Evolutionary conservation across 2,888 invertebrate species (phyloP).

Genomic region (Achlya flavicornis): DNA sequence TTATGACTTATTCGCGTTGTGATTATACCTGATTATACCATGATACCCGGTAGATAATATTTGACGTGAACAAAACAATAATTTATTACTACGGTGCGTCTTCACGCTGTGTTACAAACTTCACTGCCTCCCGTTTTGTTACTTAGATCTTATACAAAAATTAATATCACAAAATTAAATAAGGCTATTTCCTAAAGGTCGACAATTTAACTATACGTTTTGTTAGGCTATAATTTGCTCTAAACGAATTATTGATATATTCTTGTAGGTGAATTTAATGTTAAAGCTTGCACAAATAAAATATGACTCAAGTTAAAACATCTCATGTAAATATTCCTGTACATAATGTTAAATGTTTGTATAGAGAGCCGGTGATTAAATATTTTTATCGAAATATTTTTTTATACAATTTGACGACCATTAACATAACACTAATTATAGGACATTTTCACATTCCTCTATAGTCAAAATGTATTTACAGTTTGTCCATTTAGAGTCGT

Average conservation of each 20-base stretch:
- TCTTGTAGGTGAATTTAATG: conserved; percentile 12
- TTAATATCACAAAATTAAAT: neutral
- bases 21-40: conserved; percentile 4
- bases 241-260: neutral
- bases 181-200: neutral
- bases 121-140: conserved; percentile 8
- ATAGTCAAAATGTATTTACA: conserved; percentile 31
- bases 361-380: conserved; percentile 67
- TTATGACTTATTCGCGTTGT: conserved; percentile 9
- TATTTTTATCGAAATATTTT: conserved; percentile 79
- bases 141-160: neutral
- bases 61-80: conserved; percentile 4
- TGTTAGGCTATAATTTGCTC: neutral
- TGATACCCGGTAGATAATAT: neutral
- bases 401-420: conserved; percentile 59
- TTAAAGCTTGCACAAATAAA: conserved; percentile 46
- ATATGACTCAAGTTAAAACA: conserved; percentile 26
- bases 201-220: neutral
- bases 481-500: conserved; percentile 28
- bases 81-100: neutral
- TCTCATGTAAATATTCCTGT: conserved; percentile 67
- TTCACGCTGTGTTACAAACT: conserved; percentile 6
- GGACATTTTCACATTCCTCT: conserved; percentile 29
- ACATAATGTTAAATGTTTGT: conserved; percentile 66
- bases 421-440: conserved; percentile 32